Base-by-base conservation (phyloP, 2,113 vertebrate genomes). In the Excalfactoria chinensis region DNA sequence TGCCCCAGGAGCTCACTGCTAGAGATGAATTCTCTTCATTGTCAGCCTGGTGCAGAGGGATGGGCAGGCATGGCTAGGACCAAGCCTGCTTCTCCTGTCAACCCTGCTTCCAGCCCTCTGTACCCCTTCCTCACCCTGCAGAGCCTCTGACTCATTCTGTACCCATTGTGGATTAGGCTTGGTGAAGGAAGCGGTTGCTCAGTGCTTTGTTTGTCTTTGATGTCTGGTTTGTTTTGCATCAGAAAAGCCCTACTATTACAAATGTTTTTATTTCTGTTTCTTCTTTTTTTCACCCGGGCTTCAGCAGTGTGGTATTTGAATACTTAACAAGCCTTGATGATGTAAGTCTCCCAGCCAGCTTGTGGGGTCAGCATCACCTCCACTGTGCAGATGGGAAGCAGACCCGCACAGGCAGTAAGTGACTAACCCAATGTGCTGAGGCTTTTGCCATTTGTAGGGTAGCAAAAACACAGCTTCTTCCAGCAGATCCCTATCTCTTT, bases 151-250 rank as follows among this genome's bases (percentile, higher is more conserved):
- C 44, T 87, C 87, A 71, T n/a, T 20, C 80, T 1, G 2, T 69
- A 48, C 0, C 13, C 48, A 20, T 32, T 56, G 41, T 21, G 62
- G 63, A 49, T 72, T 41, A 76, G 0, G 2, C 34, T 84, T 1
- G 2, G 20, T 25, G 67, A 46, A 73, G 44, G n/a, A 91, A 91
- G 68, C 49, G 69, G 59, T 59, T 87, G 71, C 71, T 91, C 78
- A 63, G 64, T 93, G 3, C 73, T 95, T 86, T 91, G 53, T 90
- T 88, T 90, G 81, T 73, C 66, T 86, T 89, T 70, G 30, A 77
- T 80, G 64, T 55, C 72, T 55, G 74, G 76, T 46, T 95, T 92
- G 84, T 86, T 93, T 93, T 95, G 77, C 71, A 89, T 86, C 63
- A 91, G 35, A 32, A 63, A 37, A 92, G 51, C 46, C 49, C 56